These are phyloP conservation scores for Isurus oxyrinchus DNA, from an alignment of 2,113 vertebrate genomes.

Conservation along the genomic window DNA sequence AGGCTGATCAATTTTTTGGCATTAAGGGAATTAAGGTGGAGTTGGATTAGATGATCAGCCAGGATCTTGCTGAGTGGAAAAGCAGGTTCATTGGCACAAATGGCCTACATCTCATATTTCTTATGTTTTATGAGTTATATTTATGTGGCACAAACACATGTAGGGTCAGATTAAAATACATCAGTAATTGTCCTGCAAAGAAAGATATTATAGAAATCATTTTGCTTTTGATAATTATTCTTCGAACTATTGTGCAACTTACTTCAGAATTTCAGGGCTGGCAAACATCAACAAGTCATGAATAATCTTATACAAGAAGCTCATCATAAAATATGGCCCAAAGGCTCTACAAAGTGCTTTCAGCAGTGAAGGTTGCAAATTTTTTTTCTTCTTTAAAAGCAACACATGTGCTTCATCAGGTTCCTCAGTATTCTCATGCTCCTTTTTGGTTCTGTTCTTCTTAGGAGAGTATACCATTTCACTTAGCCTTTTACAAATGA, in stretches of 20 bases:
- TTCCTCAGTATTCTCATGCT: conserved; percentile 54
- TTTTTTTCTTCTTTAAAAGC: conserved; percentile 60
- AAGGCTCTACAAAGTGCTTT: conserved; percentile 83
- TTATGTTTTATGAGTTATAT: neutral
- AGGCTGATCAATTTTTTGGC: too few species aligned
- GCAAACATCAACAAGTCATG: conserved; percentile 93
- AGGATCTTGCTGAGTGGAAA: too few species aligned
- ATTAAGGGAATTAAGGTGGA: too few species aligned
- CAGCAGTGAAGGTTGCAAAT: conserved; percentile 71
- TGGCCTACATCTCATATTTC: too few species aligned
- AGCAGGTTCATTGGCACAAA: too few species aligned
- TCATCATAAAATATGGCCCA: conserved; percentile 89
- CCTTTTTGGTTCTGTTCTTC: conserved; percentile 49
- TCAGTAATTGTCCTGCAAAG: neutral
- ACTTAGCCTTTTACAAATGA: conserved; percentile 39
- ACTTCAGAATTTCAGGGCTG: conserved; percentile 82
- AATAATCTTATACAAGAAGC: conserved; percentile 79
- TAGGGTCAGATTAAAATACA: neutral
- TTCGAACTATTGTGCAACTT: conserved; percentile 44
- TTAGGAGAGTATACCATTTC: conserved; percentile 62
- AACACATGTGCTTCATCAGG: conserved; percentile 71
- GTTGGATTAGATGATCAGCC: too few species aligned
- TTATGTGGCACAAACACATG: neutral
- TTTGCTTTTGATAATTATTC: neutral
- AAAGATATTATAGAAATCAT: neutral